Conservation (phyloP, 1,140 invertebrate genomes). For the Pygmarrhopalites habei region DNA sequence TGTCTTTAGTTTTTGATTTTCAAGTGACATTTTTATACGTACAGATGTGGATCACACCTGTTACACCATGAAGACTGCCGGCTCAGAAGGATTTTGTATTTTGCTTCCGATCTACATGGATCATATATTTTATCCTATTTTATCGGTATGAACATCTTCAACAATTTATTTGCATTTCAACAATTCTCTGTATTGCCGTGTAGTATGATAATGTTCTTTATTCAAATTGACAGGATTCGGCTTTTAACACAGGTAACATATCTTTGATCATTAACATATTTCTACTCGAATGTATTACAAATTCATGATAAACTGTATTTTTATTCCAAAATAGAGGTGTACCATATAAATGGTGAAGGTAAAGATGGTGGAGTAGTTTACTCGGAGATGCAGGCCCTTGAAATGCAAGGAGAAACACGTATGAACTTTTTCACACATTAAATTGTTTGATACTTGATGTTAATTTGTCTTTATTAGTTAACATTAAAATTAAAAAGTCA, state of each 20-base stretch:
- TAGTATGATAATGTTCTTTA: neutral
- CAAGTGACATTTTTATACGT: too few species aligned
- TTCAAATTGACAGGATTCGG: too few species aligned
- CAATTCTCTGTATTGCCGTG: too few species aligned
- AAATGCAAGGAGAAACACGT: constrained; percentile 71
- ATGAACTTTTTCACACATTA: too few species aligned
- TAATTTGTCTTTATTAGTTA: too few species aligned
- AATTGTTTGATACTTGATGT: too few species aligned
- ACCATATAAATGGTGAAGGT: constrained; percentile 80
- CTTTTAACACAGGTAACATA: too few species aligned
- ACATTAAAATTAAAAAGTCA: too few species aligned
- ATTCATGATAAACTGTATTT: constrained; percentile 54
- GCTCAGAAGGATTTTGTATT: constrained; percentile 77
- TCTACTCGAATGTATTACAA: too few species aligned
- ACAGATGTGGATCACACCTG: constrained; percentile 77
- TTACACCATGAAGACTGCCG: constrained; percentile 81
- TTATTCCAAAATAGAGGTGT: constrained; percentile 80
- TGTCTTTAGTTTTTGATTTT: too few species aligned
- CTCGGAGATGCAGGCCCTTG: constrained; percentile 72
- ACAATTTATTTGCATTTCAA: too few species aligned
- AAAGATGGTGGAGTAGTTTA: constrained; percentile 87
- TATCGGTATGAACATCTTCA: constrained; percentile 56
- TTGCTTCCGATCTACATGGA: constrained; percentile 83
- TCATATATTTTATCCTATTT: constrained; percentile 75
- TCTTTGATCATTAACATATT: too few species aligned